Evolutionary conservation across 2,888 invertebrate species (phyloP).

Genomic region (Bruchidius siliquastri): DNA sequence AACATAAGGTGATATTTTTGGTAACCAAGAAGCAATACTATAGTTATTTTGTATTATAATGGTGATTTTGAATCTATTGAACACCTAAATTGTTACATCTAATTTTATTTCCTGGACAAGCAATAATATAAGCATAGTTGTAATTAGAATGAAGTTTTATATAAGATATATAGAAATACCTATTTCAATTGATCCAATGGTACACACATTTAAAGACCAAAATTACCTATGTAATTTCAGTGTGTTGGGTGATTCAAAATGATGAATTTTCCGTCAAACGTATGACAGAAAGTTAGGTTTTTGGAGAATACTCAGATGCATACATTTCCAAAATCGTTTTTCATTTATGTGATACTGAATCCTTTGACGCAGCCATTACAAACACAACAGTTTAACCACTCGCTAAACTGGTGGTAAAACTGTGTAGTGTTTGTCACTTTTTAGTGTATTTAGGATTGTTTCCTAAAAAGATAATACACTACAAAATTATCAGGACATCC

Average conservation of each 20-base stretch:
- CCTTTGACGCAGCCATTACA: too few species aligned
- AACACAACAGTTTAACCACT: too few species aligned
- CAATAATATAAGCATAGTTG: slow-evolving; percentile 37
- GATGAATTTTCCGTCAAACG: not conserved
- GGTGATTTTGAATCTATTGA: slow-evolving; percentile 15
- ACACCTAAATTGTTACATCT: slow-evolving; percentile 25
- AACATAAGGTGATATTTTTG: slow-evolving; percentile 46
- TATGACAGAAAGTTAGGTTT: too few species aligned
- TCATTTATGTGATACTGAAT: too few species aligned
- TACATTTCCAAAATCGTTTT: too few species aligned
- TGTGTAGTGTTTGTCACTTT: too few species aligned
- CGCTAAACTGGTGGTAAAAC: too few species aligned
- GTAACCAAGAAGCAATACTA: slow-evolving; percentile 48
- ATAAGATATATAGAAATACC: slow-evolving; percentile 26
- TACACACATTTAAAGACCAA: not conserved
- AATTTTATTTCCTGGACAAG: slow-evolving; percentile 33
- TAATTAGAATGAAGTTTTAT: slow-evolving; percentile 27
- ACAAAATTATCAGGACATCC: too few species aligned
- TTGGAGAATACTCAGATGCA: too few species aligned
- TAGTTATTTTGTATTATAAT: slow-evolving; percentile 34
- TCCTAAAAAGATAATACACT: too few species aligned
- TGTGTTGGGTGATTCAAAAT: not conserved
- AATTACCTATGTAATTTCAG: not conserved
- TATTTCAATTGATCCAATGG: slow-evolving; percentile 19
- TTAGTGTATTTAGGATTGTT: too few species aligned